Conservation (phyloP, 2,888 invertebrate species). For the Cryptophagus acutangulus region DNA sequence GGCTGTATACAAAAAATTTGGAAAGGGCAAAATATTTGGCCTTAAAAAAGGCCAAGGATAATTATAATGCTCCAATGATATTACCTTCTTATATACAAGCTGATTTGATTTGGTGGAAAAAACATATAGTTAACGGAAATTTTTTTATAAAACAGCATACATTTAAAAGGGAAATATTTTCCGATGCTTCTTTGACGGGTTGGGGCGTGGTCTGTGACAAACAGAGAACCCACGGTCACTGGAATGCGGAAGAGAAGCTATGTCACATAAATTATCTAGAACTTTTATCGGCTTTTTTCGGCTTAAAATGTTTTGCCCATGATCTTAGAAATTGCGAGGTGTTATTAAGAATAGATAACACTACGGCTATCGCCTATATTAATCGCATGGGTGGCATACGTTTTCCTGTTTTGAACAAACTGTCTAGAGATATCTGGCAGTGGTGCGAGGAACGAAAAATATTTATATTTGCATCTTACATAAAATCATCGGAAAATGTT, state of each 20-base stretch:
- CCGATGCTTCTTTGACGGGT: constrained; percentile 25
- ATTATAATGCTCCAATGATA: constrained; percentile 9
- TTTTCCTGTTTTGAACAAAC: constrained; percentile 17
- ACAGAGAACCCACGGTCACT: constrained; percentile 18
- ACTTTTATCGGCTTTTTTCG: constrained; percentile 23
- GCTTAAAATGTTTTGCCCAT: constrained; percentile 24
- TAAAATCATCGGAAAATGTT: constrained; percentile 16
- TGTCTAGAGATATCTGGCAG: constrained; percentile 26
- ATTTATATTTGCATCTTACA: constrained; percentile 27
- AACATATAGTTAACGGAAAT: constrained; percentile 10
- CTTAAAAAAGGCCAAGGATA: constrained; percentile 2
- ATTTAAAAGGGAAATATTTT: constrained; percentile 24
- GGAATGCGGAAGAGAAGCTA: constrained; percentile 16
- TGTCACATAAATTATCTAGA: constrained; percentile 27
- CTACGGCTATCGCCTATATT: constrained; percentile 13
- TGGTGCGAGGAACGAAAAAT: constrained; percentile 22
- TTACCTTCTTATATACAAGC: not conserved
- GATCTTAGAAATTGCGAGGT: constrained; percentile 15
- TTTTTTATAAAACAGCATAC: not conserved
- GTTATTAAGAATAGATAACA: constrained; percentile 25
- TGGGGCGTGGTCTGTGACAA: constrained; percentile 23
- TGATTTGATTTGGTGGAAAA: constrained; percentile 19
- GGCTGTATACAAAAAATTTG: constrained; percentile 10
- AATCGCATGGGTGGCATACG: constrained; percentile 25
- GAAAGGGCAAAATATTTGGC: constrained; percentile 11